phyloP scores from a whole-genome alignment of 2,797 vertebrate species.

The Muscicapa comitata region DNA sequence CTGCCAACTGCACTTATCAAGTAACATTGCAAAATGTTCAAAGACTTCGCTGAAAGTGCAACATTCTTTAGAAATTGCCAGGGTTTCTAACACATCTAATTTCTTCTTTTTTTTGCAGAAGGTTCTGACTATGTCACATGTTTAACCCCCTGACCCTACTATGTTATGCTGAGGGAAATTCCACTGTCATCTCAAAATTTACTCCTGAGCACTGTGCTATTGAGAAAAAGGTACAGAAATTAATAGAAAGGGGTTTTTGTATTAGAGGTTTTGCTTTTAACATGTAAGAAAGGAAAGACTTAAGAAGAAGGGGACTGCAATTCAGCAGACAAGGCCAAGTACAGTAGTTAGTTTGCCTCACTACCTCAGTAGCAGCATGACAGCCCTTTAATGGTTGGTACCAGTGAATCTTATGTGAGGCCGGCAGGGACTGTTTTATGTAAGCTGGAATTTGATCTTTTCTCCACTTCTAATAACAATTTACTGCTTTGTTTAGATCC shows the following conservation, averaged over 20 bases:
- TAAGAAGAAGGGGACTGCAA: not conserved
- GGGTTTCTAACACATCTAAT: not conserved
- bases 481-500: not conserved
- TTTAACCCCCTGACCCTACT: not conserved
- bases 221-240: not conserved
- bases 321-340: not conserved
- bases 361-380: not conserved
- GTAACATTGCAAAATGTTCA: not conserved
- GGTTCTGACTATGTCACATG: not conserved
- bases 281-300: not conserved
- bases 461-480: not conserved
- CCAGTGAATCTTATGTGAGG: not conserved
- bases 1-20: not conserved
- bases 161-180: not conserved
- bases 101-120: not conserved
- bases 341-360: not conserved
- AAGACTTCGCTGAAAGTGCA: constrained; percentile 16
- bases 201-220: not conserved
- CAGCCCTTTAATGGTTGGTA: not conserved
- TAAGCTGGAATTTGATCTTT: not conserved
- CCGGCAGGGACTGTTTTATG: not conserved
- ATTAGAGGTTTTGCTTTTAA: not conserved
- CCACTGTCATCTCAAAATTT: not conserved
- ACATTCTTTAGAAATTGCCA: not conserved
- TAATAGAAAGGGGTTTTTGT: not conserved